Evolutionary conservation across 2,113 vertebrate genomes (phyloP).

Genomic region (Pandion haliaetus): DNA sequence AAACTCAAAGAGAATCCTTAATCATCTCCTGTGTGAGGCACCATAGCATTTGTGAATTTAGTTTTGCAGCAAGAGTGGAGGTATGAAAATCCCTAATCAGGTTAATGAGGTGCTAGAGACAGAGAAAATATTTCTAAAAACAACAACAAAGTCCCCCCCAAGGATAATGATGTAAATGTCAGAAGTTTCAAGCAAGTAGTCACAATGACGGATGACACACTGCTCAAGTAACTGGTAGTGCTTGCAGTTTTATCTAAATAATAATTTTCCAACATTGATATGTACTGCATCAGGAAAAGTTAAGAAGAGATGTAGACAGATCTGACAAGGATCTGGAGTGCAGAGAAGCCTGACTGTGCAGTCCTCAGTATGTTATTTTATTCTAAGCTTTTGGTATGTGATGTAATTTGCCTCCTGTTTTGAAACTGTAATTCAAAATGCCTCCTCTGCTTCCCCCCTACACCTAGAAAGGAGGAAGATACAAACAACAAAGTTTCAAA

Average conservation of each 20-base stretch:
- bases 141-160: neutral
- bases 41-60: neutral
- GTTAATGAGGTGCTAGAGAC: neutral
- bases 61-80: neutral
- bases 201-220: neutral
- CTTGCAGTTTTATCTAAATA: neutral
- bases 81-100: neutral
- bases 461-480: neutral
- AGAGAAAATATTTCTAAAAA: neutral
- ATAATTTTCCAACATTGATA: neutral
- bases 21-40: neutral
- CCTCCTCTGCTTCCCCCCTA: neutral
- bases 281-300: neutral
- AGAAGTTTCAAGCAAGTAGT: neutral
- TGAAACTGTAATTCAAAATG: neutral
- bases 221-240: neutral
- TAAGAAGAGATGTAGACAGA: neutral
- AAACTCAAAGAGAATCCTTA: conserved; percentile 27
- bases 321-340: neutral
- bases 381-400: neutral
- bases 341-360: neutral
- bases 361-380: neutral
- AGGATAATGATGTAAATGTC: neutral
- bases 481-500: neutral
- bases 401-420: neutral